A percentile compares a stretch with the other conserved stretches of the same genome.
These are phyloP conservation scores for Latrodectus hesperus DNA, from an alignment of 2,888 invertebrate genomes.

Conservation along the genomic window DNA sequence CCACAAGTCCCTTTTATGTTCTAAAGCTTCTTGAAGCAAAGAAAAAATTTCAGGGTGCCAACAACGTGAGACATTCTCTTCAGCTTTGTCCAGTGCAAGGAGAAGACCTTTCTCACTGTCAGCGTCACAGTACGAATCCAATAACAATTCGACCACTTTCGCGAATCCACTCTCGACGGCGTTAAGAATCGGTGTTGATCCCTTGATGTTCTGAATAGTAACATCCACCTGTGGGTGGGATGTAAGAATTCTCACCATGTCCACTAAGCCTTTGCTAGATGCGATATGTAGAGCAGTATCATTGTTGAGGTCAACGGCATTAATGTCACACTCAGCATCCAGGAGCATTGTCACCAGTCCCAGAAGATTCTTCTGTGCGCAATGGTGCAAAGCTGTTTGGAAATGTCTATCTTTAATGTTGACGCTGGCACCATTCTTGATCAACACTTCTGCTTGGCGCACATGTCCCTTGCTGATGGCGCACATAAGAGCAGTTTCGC, in stretches of 20 bases:
- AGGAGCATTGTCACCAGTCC: constrained; percentile 65
- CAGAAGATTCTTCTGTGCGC: constrained; percentile 71
- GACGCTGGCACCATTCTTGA: constrained; percentile 53
- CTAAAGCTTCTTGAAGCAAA: constrained; percentile 56
- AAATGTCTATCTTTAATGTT: constrained; percentile 68
- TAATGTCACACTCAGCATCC: constrained; percentile 70
- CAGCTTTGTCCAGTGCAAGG: constrained; percentile 38
- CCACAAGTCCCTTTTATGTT: constrained; percentile 59
- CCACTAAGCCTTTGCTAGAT: constrained; percentile 67
- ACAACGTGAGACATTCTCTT: constrained; percentile 34
- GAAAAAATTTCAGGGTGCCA: constrained; percentile 65
- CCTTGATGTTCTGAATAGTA: constrained; percentile 55
- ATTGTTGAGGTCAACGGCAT: constrained; percentile 67
- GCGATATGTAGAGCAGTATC: constrained; percentile 71
- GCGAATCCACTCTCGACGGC: constrained; percentile 70
- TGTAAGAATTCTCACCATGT: constrained; percentile 56
- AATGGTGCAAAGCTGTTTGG: constrained; percentile 72
- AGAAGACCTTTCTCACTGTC: constrained; percentile 46
- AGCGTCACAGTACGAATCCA: constrained; percentile 47
- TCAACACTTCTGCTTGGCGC: constrained; percentile 39
- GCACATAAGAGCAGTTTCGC: constrained; percentile 68
- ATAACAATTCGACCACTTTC: constrained; percentile 58
- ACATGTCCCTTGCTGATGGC: constrained; percentile 65
- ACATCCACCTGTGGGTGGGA: constrained; percentile 38
- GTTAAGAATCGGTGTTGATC: constrained; percentile 62